phyloP scores from a whole-genome alignment of 2,113 vertebrate genomes.

The Hyla sarda region DNA sequence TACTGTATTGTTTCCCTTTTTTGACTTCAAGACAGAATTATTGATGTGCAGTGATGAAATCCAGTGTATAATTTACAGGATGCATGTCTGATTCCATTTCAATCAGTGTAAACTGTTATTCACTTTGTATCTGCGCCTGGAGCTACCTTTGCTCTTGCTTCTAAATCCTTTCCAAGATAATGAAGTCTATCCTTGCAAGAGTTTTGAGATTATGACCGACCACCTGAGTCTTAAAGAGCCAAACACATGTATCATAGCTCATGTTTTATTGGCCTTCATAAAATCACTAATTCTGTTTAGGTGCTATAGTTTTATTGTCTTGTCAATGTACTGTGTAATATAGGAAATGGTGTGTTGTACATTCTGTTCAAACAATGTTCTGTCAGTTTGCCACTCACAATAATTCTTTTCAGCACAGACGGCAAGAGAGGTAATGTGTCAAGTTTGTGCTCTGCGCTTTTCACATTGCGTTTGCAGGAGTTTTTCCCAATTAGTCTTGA shows the following conservation, averaged over 20 bases:
- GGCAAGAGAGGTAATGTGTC: too few relatives aligned
- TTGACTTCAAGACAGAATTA: background rate
- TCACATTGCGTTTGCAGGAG: too few relatives aligned
- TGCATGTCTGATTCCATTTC: constrained; percentile 2
- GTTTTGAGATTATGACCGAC: background rate
- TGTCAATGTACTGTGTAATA: background rate
- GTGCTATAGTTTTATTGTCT: background rate
- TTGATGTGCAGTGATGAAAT: background rate
- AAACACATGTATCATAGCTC: background rate
- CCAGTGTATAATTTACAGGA: background rate
- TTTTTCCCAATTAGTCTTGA: too few relatives aligned
- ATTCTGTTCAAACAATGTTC: background rate
- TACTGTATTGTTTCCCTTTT: background rate
- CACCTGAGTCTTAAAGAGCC: background rate
- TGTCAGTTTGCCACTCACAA: background rate
- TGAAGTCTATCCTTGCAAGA: constrained; percentile 13
- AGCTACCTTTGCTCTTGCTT: background rate
- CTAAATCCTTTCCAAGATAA: constrained; percentile 9
- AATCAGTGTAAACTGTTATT: background rate
- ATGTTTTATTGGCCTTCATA: background rate
- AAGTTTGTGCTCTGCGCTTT: too few relatives aligned
- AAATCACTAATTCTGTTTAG: background rate
- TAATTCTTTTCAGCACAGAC: too few relatives aligned
- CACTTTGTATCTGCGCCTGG: background rate
- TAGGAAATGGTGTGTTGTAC: background rate